Evolutionary conservation across 2,113 vertebrate genomes (phyloP), one percentile per base, ranked within the genome.

Genomic region (Lutjanus erythropterus): DNA sequence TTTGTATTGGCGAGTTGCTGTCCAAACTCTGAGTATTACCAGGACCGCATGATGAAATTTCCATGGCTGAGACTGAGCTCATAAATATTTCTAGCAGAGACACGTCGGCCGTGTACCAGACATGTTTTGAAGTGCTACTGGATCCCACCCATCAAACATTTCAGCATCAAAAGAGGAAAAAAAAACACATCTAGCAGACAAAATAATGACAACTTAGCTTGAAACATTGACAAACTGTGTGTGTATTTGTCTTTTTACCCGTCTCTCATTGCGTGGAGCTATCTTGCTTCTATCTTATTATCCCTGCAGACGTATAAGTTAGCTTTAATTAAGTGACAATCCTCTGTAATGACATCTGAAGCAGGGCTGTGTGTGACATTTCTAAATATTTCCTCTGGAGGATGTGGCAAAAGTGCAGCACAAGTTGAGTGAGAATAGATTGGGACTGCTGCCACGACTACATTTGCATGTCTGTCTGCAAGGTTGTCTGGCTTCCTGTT

Each of bases 41-140:
- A 53, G 52, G 1, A 21, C 25, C 56, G 46, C 68, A 39, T 73
- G 73, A 81, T 49, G 64, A 87, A 49, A 83, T 80, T 42, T 42
- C 37, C n/a, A 7, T 21, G 25, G 41, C 50, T 35, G 9, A 78
- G 35, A 64, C 59, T 16, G 41, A 14, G 53, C 50, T 83, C 78
- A 66, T 84, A 46, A 67, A 81, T 71, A 82, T 72, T 79, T 73
- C 42, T 35, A 37, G 67, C 39, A 59, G 37, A 73, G 60, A 59
- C 21, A 7, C 39, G 23, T 58, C 25, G 12, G 68, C 56, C 67
- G 67, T 65, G 56, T 62, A n/a, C 27, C 23, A 81, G 47, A 75
- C 29, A 10, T 58, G 64, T 74, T 39, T 66, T 70, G 31, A 82
- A 76, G 71, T 75, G 46, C 31, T 21, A 10, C 42, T 65, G 31